phyloP scores from a whole-genome alignment of 2,113 vertebrate genomes.

The Tinamus guttatus region DNA sequence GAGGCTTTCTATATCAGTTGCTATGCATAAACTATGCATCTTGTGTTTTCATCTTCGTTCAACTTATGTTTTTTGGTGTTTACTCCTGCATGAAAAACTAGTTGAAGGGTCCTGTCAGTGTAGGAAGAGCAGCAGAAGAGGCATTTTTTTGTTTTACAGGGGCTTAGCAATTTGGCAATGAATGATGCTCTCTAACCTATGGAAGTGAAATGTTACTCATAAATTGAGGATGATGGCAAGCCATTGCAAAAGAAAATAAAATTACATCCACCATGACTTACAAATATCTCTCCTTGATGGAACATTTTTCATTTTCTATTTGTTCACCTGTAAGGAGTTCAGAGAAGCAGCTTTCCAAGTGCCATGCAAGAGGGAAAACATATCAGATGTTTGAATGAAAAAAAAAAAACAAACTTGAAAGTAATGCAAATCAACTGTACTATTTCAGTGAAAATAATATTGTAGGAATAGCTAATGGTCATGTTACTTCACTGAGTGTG shows the following conservation, averaged over 20 bases:
- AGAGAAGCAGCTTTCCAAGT: constrained; percentile 2
- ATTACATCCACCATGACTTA: neutral
- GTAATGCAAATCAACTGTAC: neutral
- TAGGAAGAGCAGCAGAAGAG: neutral
- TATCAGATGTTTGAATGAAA: neutral
- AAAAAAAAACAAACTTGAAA: neutral
- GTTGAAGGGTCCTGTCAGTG: neutral
- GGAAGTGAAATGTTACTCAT: neutral
- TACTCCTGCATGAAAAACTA: neutral
- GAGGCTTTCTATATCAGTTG: neutral
- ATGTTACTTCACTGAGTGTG: neutral
- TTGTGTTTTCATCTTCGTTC: neutral
- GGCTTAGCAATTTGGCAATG: neutral
- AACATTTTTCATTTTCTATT: constrained; percentile 11
- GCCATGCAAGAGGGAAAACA: neutral
- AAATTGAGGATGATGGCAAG: neutral
- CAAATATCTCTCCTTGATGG: neutral
- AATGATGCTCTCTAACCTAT: neutral
- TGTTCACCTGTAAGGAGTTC: constrained; percentile 8
- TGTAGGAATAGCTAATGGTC: neutral
- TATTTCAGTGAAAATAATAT: neutral
- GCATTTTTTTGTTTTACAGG: constrained; percentile 6
- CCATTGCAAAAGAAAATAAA: neutral
- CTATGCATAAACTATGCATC: neutral
- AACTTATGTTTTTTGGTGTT: neutral